Base-by-base conservation (phyloP, 2,888 invertebrate genomes). In the Iphiclides podalirius region DNA sequence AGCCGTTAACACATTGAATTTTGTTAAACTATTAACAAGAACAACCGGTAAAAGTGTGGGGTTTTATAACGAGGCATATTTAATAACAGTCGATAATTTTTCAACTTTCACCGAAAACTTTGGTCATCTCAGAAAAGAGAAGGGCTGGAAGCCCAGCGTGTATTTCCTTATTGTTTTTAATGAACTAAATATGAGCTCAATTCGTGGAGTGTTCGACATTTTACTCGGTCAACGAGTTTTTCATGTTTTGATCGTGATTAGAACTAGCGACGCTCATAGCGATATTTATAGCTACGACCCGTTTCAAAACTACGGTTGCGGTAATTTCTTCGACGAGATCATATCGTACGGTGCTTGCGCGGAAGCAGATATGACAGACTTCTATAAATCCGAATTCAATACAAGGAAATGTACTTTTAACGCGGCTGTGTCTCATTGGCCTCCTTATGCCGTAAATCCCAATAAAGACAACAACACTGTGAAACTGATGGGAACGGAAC, bases 281-380 rank as follows among this genome's bases (percentile, higher is more conserved):
- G 54, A 72, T 1, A 34, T 81, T 9, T 79, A 70, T 48, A 66
- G 75, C 0, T 82, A 79, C 52, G 73, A 82, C 53, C 75, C 81
- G 0, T 81, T 67, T 35, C 70, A 74, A 45, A 72, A 81, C 36
- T 72, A 66, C 40, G 69, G 67, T 0, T 83, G 83, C 41, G 83
- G 83, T n/a, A 70, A 65, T 45, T 64, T 67, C 33, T 81, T 72
- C 47, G 57, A 60, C 1, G 53, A 60, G 17, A 52, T 82, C 8
- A 69, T 71, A 13, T 49, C 59, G 20, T 58, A 63, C 1, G 83
- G 82, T 4, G 55, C 63, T 44, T 82, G 82, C 52, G 53, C 51
- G 9, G 40, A 57, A n/a, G n/a, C 47, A 0, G 37, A 65, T 37
- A 13, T 46, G 2, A 33, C 50, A 15, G 11, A 60, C 23, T 51